These are phyloP conservation scores for Orthosia incerta DNA, from an alignment of 2,888 invertebrate genomes.

Conservation along the genomic window DNA sequence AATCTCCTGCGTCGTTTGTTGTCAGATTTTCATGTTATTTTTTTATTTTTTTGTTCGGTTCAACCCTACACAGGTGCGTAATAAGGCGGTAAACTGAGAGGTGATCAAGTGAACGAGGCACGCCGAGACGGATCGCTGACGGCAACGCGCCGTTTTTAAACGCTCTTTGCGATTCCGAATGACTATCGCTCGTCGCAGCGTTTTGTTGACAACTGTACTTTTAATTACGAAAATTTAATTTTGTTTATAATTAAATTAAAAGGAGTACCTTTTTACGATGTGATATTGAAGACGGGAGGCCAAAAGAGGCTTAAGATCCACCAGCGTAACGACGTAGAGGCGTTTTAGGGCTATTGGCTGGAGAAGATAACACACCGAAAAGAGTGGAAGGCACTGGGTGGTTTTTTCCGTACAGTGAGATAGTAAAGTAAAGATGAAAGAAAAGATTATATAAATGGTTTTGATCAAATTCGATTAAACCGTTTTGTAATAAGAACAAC, in stretches of 20 bases:
- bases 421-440: too few relatives aligned
- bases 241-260: neutral
- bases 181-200: slow-evolving; percentile 22
- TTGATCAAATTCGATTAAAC: neutral
- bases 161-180: slow-evolving; percentile 23
- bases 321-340: neutral
- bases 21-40: neutral
- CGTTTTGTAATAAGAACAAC: neutral
- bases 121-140: slow-evolving; percentile 47
- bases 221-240: neutral
- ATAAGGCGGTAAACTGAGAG: slow-evolving; percentile 67
- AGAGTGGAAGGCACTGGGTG: neutral
- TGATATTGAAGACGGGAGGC: too few relatives aligned
- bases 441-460: neutral
- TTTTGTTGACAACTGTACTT: slow-evolving; percentile 21
- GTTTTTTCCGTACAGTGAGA: too few relatives aligned
- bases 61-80: slow-evolving; percentile 59
- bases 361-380: neutral
- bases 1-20: neutral
- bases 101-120: slow-evolving; percentile 67
- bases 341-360: neutral
- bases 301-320: too few relatives aligned
- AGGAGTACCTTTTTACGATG: neutral
- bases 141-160: slow-evolving; percentile 52
- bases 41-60: neutral